phyloP scores from a whole-genome alignment of 2,113 vertebrate genomes.

The Nyctereutes procyonoides region DNA sequence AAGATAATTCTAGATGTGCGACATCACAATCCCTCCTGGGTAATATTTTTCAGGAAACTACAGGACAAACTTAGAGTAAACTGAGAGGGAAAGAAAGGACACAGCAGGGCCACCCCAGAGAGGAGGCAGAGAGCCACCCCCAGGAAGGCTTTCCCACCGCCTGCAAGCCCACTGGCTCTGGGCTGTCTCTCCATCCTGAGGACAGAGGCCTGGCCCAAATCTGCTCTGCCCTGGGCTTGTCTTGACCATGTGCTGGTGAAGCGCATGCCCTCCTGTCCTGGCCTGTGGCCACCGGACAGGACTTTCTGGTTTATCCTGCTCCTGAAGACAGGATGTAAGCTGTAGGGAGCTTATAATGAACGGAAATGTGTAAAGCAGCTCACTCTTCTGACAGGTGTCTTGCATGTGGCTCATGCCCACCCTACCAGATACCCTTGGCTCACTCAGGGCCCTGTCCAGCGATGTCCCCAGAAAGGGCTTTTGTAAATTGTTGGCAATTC shows the following conservation, averaged over 20 bases:
- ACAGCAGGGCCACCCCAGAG: background rate
- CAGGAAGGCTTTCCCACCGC: background rate
- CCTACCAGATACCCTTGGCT: background rate
- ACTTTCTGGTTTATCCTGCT: background rate
- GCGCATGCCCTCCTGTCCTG: background rate
- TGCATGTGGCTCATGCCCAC: background rate
- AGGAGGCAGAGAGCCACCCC: too few species aligned
- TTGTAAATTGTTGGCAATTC: background rate
- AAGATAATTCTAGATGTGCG: background rate
- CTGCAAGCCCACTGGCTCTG: background rate
- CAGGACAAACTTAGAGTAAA: background rate
- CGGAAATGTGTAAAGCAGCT: background rate
- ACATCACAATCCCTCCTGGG: background rate
- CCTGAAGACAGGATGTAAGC: background rate
- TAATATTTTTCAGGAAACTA: background rate
- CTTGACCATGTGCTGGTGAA: background rate
- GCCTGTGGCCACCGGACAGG: background rate
- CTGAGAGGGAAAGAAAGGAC: background rate
- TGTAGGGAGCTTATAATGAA: background rate
- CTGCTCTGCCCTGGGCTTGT: background rate
- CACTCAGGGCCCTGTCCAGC: background rate
- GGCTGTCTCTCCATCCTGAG: background rate
- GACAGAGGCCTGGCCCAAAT: background rate
- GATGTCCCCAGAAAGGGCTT: background rate
- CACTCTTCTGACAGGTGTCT: background rate